phyloP scores from a whole-genome alignment of 2,888 invertebrate species.

The Ectobius pallidus region DNA sequence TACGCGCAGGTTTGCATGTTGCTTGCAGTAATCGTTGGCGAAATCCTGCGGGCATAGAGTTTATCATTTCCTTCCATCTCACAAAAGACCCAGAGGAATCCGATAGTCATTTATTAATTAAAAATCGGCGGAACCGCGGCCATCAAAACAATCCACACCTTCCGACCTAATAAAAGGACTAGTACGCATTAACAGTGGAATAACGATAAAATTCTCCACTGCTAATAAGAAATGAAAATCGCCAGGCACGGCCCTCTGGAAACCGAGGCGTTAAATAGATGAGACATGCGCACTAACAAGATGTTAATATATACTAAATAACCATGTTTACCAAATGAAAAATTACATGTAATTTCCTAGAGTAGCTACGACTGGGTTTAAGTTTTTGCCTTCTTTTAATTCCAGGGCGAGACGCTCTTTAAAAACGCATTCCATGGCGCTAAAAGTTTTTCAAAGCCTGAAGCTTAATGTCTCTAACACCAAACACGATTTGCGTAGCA shows the following conservation, averaged over 20 bases:
- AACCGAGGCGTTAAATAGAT: background rate
- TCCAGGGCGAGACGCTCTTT: slow-evolving; percentile 3
- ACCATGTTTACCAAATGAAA: slow-evolving; percentile 13
- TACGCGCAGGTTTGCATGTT: too few relatives aligned
- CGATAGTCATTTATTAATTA: too few relatives aligned
- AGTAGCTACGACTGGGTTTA: background rate
- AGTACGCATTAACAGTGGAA: too few relatives aligned
- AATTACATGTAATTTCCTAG: background rate
- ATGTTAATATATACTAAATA: slow-evolving; percentile 21
- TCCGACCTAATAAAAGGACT: too few relatives aligned
- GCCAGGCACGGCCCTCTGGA: too few relatives aligned
- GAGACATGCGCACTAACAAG: background rate
- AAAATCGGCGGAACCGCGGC: too few relatives aligned
- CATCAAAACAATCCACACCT: too few relatives aligned
- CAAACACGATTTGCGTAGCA: slow-evolving; percentile 13
- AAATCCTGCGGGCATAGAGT: too few relatives aligned
- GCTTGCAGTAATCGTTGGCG: too few relatives aligned
- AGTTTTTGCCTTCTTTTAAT: background rate
- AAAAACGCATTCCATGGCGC: slow-evolving; percentile 18
- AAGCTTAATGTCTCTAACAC: background rate
- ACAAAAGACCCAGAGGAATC: too few relatives aligned
- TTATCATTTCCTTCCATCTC: too few relatives aligned
- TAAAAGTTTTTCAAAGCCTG: background rate
- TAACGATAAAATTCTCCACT: background rate
- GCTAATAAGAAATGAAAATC: background rate